phyloP scores from a whole-genome alignment of 2,113 vertebrate species.

The Anarhynchus alexandrinus region DNA sequence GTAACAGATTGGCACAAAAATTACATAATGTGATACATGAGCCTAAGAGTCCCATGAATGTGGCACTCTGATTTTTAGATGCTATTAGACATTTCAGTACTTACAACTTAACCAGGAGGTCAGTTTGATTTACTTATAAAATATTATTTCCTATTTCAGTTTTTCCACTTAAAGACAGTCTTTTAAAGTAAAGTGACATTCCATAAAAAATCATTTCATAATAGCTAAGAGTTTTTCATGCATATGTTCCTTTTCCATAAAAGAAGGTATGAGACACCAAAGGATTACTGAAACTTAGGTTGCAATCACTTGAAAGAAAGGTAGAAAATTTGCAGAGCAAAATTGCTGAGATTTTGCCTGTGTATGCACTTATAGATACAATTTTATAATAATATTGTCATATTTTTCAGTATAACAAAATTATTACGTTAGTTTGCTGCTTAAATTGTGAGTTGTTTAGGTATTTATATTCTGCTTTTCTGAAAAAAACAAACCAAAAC shows the following conservation, averaged over 20 bases:
- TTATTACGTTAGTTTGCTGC: not conserved
- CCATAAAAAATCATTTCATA: not conserved
- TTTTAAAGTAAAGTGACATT: not conserved
- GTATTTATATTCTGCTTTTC: not conserved
- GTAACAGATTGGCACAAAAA: not conserved
- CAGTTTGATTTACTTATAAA: not conserved
- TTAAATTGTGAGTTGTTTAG: not conserved
- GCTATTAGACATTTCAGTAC: not conserved
- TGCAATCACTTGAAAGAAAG: not conserved
- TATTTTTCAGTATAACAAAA: not conserved
- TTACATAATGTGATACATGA: rapidly evolving
- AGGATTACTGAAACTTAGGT: not conserved
- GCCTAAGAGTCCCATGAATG: not conserved
- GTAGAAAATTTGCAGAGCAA: not conserved
- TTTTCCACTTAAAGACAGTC: not conserved
- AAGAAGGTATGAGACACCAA: not conserved
- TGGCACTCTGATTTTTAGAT: not conserved
- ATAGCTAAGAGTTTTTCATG: not conserved
- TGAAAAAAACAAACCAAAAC: not conserved
- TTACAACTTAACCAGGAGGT: not conserved
- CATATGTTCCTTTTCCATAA: not conserved
- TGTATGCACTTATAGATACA: not conserved
- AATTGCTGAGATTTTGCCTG: not conserved
- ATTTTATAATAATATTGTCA: not conserved
- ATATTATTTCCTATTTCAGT: not conserved